Percentiles rank a stretch among this genome's conserved stretches.
phyloP scores from a whole-genome alignment of 1,140 invertebrate species.

The Oncopeltus fasciatus region DNA sequence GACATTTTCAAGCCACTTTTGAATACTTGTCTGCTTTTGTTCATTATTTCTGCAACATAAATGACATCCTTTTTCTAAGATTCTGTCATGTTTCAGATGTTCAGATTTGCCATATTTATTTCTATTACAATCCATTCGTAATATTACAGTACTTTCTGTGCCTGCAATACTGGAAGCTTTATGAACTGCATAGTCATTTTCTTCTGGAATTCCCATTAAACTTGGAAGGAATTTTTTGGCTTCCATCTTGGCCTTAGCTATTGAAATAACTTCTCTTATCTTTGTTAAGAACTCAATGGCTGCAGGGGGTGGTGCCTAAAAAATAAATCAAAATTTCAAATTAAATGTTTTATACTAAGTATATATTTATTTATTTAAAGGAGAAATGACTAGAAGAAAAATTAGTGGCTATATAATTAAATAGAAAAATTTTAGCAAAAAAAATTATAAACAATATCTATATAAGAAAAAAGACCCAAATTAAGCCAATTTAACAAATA shows the following conservation, averaged over 20 bases:
- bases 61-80: constrained; percentile 29
- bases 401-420: no score
- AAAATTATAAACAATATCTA: no score
- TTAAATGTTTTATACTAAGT: no score
- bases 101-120: no score
- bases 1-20: constrained; percentile 65
- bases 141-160: constrained; percentile 30
- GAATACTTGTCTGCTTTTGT: constrained; percentile 49
- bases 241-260: constrained; percentile 73
- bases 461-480: no score
- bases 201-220: constrained; percentile 66
- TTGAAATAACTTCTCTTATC: constrained; percentile 73
- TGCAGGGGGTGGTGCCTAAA: constrained; percentile 66
- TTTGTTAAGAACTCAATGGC: constrained; percentile 72
- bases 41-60: constrained; percentile 38
- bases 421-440: no score
- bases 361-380: no score
- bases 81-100: constrained; percentile 27
- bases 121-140: no score
- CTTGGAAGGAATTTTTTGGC: constrained; percentile 64
- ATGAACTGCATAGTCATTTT: constrained; percentile 34
- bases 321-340: constrained; percentile 22
- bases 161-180: constrained; percentile 24
- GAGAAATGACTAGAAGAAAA: no score
- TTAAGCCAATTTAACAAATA: no score